Evolutionary conservation across 2,113 vertebrate species (phyloP).

Genomic region (Hydrolagus affinis): DNA sequence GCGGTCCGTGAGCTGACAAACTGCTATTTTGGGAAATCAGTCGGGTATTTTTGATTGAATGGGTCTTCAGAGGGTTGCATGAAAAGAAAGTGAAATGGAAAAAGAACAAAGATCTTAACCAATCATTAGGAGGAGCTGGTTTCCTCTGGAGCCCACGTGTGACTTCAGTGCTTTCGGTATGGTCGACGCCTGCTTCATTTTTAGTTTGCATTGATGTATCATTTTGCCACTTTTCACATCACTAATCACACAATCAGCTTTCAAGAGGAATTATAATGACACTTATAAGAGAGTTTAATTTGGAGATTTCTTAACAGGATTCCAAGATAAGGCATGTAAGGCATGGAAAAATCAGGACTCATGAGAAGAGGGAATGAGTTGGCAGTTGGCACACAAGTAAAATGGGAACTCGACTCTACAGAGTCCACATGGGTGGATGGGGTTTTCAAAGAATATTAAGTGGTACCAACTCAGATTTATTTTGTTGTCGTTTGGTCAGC

Average conservation of each 20-base stretch:
- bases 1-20: background rate
- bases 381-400: no score
- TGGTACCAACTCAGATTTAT: no score
- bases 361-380: no score
- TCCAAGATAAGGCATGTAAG: no score
- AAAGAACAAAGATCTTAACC: background rate
- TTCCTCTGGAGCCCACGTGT: background rate
- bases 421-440: no score
- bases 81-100: background rate
- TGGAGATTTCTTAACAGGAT: no score
- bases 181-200: background rate
- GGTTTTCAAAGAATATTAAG: no score
- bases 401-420: no score
- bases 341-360: no score
- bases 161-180: background rate
- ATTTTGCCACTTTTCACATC: background rate
- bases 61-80: background rate
- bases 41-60: background rate
- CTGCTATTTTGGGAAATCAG: background rate
- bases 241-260: background rate
- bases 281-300: no score
- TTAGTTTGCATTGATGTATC: background rate
- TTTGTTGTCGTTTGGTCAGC: no score
- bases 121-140: background rate
- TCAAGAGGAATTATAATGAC: background rate